Base-by-base conservation (phyloP, 2,113 vertebrate genomes). In the Anolis sagrei region DNA sequence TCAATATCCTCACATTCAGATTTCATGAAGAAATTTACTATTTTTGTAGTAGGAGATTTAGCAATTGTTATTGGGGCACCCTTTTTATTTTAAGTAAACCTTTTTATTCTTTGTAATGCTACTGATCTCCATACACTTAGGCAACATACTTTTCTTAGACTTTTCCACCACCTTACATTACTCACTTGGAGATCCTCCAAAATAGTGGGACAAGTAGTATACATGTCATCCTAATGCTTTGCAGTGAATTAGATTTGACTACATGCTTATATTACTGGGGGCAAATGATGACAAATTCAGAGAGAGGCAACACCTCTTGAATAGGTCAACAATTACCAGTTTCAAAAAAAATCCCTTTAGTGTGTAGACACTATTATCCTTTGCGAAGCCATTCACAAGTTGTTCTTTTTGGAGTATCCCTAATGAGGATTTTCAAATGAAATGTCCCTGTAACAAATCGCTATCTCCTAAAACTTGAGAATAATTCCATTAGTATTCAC, bases 381-480 rank as follows among this genome's bases (percentile, higher is more conserved):
- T 84, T 61, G 13, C 32, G 29, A 49, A 68, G 49, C 6, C 34
- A 4, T 51, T 83, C 54, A 48, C 7, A 58, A 82, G n/a, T 21
- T 25, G 1, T 36, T 32, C 79, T 54, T 54, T 54, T 54, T 32
- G 21, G 32, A 44, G 68, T 11, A 19, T 2, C 14, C 44, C 62
- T 66, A 69, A n/a, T 11, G 13, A 14, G 6, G 76, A 36, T 79
- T 70, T 54, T 61, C 54, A 79, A 51, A 29, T 16, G 64, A 27
- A 44, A 21, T 23, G 10, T 19, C 48, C 72, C n/a, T 66, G n/a
- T 86, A 84, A 83, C 78, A 75, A 89, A 89, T 92, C 92, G 92
- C 84, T 90, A 91, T 93, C 92, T 93, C 90, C 92, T 93, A 89
- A 19, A 91, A 90, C 91, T 92, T 86, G 90, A 90, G 92, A 87